phyloP scores from a whole-genome alignment of 2,888 invertebrate species.

The Teleiodes luculella region DNA sequence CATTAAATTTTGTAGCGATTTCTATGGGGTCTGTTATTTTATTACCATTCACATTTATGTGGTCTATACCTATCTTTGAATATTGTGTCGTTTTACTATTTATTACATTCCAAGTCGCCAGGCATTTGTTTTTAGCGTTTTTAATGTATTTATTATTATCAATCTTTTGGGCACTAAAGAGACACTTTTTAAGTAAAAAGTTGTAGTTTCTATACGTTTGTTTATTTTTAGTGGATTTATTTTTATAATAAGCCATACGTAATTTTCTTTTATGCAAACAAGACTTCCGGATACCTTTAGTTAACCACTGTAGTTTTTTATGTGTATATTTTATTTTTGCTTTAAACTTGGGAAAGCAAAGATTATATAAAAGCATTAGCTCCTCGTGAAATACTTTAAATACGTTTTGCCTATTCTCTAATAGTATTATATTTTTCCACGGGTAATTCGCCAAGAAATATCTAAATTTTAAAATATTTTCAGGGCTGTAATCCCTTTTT shows the following conservation, averaged over 20 bases:
- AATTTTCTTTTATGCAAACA: neutral
- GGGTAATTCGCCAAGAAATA: neutral
- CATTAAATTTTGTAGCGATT: neutral
- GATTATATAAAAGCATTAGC: neutral
- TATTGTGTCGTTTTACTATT: neutral
- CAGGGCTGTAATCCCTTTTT: neutral
- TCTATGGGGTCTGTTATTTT: neutral
- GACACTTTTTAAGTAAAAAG: neutral
- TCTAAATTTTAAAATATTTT: neutral
- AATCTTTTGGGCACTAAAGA: neutral
- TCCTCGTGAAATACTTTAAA: neutral
- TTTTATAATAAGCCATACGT: neutral
- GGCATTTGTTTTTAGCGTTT: neutral
- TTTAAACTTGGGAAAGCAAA: neutral
- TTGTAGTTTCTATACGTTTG: neutral
- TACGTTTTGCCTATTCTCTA: neutral
- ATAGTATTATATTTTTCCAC: neutral
- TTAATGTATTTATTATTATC: neutral
- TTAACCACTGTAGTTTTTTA: neutral
- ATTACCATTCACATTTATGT: neutral
- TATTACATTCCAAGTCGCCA: neutral
- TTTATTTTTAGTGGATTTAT: neutral
- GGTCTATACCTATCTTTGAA: neutral
- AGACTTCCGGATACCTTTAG: neutral
- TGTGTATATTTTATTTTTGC: neutral